Percentiles rank a stretch among this genome's conserved stretches.
phyloP scores from a whole-genome alignment of 2,888 invertebrate genomes.

The Apamea crenata region DNA sequence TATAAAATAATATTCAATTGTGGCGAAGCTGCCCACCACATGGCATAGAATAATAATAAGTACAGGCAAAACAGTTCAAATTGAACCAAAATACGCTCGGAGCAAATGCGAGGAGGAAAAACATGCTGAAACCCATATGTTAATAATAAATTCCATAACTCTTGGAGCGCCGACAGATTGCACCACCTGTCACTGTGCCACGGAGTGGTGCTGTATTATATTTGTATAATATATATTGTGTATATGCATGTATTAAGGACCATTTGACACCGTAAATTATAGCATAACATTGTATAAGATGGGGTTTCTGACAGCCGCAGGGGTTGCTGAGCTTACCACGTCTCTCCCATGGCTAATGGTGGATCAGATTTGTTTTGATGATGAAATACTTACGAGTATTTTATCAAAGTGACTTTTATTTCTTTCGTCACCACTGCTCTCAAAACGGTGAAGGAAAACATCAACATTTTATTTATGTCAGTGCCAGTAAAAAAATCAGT shows the following conservation, averaged over 20 bases:
- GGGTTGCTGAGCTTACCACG: neutral
- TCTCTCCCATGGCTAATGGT: neutral
- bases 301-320: neutral
- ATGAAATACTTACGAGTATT: neutral
- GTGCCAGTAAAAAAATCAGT: too few species aligned
- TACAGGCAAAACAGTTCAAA: constrained; percentile 24
- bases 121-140: constrained; percentile 45
- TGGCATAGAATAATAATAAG: neutral
- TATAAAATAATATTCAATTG: constrained; percentile 1
- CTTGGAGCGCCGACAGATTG: constrained; percentile 52
- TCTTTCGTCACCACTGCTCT: neutral
- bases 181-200: constrained; percentile 48
- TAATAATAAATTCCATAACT: constrained; percentile 62
- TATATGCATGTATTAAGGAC: constrained; percentile 2
- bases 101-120: constrained; percentile 50
- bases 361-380: neutral
- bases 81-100: constrained; percentile 39
- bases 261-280: constrained; percentile 35
- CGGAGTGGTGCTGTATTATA: constrained; percentile 18
- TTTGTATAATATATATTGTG: constrained; percentile 2
- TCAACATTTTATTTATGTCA: too few species aligned
- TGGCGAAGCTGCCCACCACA: neutral
- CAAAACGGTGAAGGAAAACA: too few species aligned
- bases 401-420: neutral
- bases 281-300: neutral